Evolutionary conservation across 2,797 vertebrate genomes (phyloP), one percentile per base, ranked within the genome.

Genomic region (Huso huso): DNA sequence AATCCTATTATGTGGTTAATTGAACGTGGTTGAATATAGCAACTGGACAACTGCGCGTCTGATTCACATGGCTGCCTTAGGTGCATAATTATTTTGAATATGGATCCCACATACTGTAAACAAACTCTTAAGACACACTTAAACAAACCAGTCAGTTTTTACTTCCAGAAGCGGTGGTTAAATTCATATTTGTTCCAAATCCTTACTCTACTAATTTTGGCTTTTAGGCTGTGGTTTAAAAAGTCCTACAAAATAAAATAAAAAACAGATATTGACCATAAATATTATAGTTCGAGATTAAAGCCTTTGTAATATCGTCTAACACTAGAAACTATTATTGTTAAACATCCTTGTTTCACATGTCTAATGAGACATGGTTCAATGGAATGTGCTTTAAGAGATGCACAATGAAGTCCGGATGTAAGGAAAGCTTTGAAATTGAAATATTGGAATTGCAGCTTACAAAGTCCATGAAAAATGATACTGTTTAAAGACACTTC

Each of bases 391-490:
- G 90, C 85, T 88, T 83, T 79, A 88, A 75, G 82, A 88, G 90
- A 92, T 77, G 79, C 69, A 83, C 87, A 87, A 86, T 82, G 78
- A 84, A 80, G 80, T 84, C 82, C 82, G 87, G 88, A 86, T 90
- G 84, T 81, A 74, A 88, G 86, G 84, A 78, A 76, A 77, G 85
- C 89, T 92, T 93, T 93, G 89, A 93, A 93, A 92, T 91, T 93
- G 90, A 93, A 95, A 94, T 81, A 87, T 91, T 89, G 93, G 84
- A 84, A 77, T 64, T 88, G 87, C 89, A 86, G 88, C 91, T 91
- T 93, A 90, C 77, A 93, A 92, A 86, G 93, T 88, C 91, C 89
- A 90, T 86, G 94, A 93, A 97, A 97, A 91, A 90, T 90, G 93
- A 96, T 96, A 94, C 92, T 87, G 81, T 88, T 70, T 86, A 84